Conservation (phyloP, 1,140 invertebrate species). For the Diachasma alloeum region DNA sequence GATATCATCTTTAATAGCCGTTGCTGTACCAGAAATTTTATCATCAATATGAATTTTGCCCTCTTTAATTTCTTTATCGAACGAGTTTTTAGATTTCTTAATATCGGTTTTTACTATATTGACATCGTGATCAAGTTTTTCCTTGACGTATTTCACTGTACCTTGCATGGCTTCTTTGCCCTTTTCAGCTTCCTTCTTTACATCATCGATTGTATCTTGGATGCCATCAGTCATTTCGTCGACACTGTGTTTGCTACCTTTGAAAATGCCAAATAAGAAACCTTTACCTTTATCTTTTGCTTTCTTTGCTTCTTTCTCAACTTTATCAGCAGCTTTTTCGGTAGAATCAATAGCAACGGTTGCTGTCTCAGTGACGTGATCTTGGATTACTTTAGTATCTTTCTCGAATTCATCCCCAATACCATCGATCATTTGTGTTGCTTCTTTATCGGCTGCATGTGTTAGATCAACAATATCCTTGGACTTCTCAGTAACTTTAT, state of each 20-base stretch:
- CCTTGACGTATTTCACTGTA: too few relatives aligned
- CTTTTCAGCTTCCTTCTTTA: conserved; percentile 19
- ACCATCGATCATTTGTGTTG: background rate
- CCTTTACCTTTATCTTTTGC: conserved; percentile 32
- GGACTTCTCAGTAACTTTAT: background rate
- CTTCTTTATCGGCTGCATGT: conserved; percentile 28
- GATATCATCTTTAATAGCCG: too few relatives aligned
- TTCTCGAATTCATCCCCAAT: conserved; percentile 21
- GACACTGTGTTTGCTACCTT: conserved; percentile 30
- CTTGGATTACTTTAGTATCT: background rate
- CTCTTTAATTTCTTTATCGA: too few relatives aligned
- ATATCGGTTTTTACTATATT: too few relatives aligned
- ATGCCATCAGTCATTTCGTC: conserved; percentile 28
- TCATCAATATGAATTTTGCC: too few relatives aligned
- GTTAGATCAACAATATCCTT: conserved; percentile 23
- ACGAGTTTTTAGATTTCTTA: too few relatives aligned
- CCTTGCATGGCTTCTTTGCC: background rate
- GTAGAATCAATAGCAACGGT: conserved; percentile 1
- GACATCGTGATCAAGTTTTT: too few relatives aligned
- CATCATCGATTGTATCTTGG: conserved; percentile 19
- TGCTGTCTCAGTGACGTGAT: conserved; percentile 9
- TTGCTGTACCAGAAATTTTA: too few relatives aligned
- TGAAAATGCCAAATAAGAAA: conserved; percentile 39
- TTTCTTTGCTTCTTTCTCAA: conserved; percentile 37
- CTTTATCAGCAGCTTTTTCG: conserved; percentile 29